Evolutionary conservation across 2,797 vertebrate genomes (phyloP), one percentile per base, ranked within the genome.

Genomic region (Sebastes nivosus): DNA sequence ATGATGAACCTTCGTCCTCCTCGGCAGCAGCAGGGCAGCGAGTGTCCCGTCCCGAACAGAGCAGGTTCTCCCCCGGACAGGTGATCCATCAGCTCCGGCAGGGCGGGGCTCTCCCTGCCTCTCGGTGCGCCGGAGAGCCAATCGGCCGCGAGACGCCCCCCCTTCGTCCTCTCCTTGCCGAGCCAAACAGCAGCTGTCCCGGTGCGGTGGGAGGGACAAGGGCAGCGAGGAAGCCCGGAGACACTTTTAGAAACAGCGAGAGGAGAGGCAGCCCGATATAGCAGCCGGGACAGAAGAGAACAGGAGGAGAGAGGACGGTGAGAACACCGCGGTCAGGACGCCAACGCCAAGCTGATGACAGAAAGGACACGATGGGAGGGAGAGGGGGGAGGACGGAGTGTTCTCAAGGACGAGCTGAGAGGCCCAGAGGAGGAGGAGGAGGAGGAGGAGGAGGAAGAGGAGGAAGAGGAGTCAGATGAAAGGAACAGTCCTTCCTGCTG

Each of bases 61-160:
- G 77, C 67, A 74, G 73, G 66, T 60, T 50, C 76, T 61, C 36
- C 25, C 50, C 22, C 7, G 22, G 79, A 84, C 89, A 88, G 90
- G 90, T 84, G 80, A 92, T 93, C 88, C 78, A 84, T 92, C 90
- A 91, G 77, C 71, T 69, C 10, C 57, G 2, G 78, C 54, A 46
- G 58, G 79, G 69, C 1, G 70, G 71, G 36, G 73, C 60, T 60
- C 24, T 11, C n/a, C 29, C 81, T 9, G 29, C 72, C 61, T 79
- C 78, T 25, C 42, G 5, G 54, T 54, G 75, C 72, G 77, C 66
- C n/a, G 1, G 63, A 42, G 32, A 81, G 60, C 89, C 83, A 83
- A 87, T 92, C 86, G 42, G 65, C 72, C 38, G 4, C 2, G 32
- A 85, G 86, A 70, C 16, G 25, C 24, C 52, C 34, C 24, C 70